Evolutionary conservation across 2,888 invertebrate species (phyloP), one percentile per base, ranked within the genome.

Genomic region (Andrena hattorfiana): DNA sequence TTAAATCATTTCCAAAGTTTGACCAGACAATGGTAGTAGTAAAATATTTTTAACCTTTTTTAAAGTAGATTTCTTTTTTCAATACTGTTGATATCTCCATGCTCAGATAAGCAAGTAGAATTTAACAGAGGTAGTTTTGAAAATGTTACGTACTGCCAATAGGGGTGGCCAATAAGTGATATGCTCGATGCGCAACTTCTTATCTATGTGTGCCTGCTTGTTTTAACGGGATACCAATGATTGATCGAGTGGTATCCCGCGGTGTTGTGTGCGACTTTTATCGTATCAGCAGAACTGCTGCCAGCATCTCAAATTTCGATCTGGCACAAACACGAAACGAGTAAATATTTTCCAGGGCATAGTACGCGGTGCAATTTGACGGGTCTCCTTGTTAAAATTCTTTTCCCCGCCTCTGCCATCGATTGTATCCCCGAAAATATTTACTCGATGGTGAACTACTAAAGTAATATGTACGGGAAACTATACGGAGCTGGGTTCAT

Each of bases 161-260:
- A 7, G 20, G n/a, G 10, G 26, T n/a, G n/a, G 20, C 28, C 23
- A 56, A 32, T 42, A 74, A 54, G 13, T 13, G 23, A 70, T 28
- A 56, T 69, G 75, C 76, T 85, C 85, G 85, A 78, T 42, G 72
- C 77, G 84, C 63, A 51, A 54, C 59, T 77, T 85, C 70, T 74
- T 82, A 56, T 79, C 76, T 78, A 42, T 56, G 72, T 67, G 68
- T 59, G 63, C 42, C 48, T 69, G 75, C 75, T 78, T 81, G 51
- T 78, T 77, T 85, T 79, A 64, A 66, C 76, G 59, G 62, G 64
- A 66, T 51, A 59, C 60, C 26, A 63, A 76, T 62, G 64, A 69
- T 71, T 42, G 63, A 72, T 63, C 63, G 67, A 66, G 42, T 23
- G 62, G 67, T 51, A 59, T 60, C 78, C 54, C 49, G 60, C 48